These are phyloP conservation scores for Drosophila diplacantha DNA, from an alignment of 2,888 invertebrate genomes.

Conservation along the genomic window DNA sequence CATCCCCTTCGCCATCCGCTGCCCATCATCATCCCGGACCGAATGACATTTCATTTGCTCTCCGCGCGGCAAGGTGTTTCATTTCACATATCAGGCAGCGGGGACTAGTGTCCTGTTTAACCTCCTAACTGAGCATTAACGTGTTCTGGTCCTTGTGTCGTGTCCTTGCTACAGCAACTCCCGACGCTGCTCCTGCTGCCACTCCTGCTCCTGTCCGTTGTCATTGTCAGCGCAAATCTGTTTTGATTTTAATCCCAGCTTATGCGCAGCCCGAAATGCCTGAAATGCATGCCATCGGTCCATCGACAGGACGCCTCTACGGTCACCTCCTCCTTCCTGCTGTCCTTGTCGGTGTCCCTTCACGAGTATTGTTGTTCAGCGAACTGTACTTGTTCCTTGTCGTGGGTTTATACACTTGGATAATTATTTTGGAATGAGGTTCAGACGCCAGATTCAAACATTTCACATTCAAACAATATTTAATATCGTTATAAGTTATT, in stretches of 20 bases:
- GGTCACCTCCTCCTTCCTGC: constrained; percentile 13
- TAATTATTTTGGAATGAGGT: not conserved
- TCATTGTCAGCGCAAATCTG: constrained; percentile 72
- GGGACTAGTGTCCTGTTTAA: constrained; percentile 45
- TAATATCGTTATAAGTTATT: not conserved
- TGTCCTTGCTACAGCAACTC: constrained; percentile 25
- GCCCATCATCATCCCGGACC: not conserved
- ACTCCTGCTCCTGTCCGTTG: constrained; percentile 39
- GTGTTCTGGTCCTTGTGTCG: constrained; percentile 39
- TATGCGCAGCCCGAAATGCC: constrained; percentile 60
- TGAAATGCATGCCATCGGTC: constrained; percentile 57
- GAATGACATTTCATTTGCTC: constrained; percentile 46
- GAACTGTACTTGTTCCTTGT: constrained; percentile 57
- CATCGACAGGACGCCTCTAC: constrained; percentile 41
- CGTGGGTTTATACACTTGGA: constrained; percentile 39
- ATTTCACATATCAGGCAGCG: constrained; percentile 58
- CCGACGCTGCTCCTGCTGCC: constrained; percentile 20
- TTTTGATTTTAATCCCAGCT: constrained; percentile 74
- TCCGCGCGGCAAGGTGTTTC: constrained; percentile 61
- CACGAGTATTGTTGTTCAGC: constrained; percentile 59
- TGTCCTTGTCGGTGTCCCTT: constrained; percentile 1
- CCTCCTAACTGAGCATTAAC: constrained; percentile 53
- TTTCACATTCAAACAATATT: not conserved
- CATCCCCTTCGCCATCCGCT: not conserved
- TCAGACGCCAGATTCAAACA: not conserved